Base-by-base conservation (phyloP, 2,888 invertebrate species). In the Automeris io region DNA sequence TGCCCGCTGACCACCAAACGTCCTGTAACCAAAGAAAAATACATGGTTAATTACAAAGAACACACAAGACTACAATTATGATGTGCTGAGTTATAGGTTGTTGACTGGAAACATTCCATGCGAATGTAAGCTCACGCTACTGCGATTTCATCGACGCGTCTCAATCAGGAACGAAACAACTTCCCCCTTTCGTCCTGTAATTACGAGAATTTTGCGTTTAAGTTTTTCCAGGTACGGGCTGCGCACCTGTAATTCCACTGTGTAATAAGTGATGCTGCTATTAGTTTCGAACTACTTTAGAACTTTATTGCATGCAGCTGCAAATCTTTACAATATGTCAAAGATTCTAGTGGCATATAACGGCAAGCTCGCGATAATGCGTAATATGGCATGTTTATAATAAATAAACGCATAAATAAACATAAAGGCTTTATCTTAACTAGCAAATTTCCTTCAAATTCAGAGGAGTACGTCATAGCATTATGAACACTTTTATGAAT, bases 11-110 rank as follows among this genome's bases (percentile, higher is more conserved):
- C 65, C 63, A 66, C 70, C 66, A 67, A 58, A 62, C 60, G 66
- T 71, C 70, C 82, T 85, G 80, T 50, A 58, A 75, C 61, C 69
- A 78, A 80, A 66, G 65, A 68, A 69, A 74, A 52, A 65, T 57
- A 60, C 50, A 67, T 67, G 57, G 58, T 74, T 79, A 78, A 76
- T 79, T 78, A 29, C 29, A 16, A 13, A 29, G 13, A 13, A 29
- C n/a, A n/a, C n/a, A n/a, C n/a, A n/a, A 8, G 29, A 29, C 29
- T 29, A 29, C 29, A 29, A 29, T 29, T 29, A 75, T 70, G 63
- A 68, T 61, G 60, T 59, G 51, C 53, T 66, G 57, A 60, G 73
- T 75, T 70, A 72, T 63, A 70, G 64, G 53, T 53, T 57, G 57
- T 54, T 59, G 56, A 57, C 57, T 61, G 46, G 48, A 74, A 74